Conservation (phyloP, 1,140 invertebrate species). For the Calephelis nemesis region DNA sequence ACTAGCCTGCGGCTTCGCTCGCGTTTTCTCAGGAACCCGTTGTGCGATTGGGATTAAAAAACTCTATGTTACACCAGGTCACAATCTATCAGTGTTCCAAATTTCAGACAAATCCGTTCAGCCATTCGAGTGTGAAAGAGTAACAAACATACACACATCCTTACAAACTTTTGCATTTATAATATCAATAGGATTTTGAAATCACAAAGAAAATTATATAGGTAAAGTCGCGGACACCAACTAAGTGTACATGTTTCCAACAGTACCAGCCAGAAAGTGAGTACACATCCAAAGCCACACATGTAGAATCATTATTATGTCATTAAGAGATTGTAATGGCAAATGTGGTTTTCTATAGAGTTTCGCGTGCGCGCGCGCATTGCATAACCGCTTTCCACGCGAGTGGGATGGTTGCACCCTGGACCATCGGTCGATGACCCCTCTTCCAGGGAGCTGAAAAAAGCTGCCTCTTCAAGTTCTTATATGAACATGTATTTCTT, state of each 20-base stretch:
- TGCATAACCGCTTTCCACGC: slow-evolving; percentile 72
- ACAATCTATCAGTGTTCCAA: too few relatives aligned
- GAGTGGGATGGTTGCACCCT: slow-evolving; percentile 56
- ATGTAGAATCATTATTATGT: slow-evolving; percentile 15
- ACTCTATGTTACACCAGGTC: too few relatives aligned
- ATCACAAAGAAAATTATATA: too few relatives aligned
- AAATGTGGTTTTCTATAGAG: slow-evolving; percentile 45
- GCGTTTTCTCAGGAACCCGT: too few relatives aligned
- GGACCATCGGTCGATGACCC: slow-evolving; percentile 60
- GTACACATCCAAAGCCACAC: slow-evolving; percentile 8
- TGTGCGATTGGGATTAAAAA: too few relatives aligned
- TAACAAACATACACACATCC: too few relatives aligned
- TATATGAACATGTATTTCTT: slow-evolving; percentile 13
- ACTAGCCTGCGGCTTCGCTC: too few relatives aligned
- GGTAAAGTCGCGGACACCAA: background rate
- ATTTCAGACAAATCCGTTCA: too few relatives aligned
- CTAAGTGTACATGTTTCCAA: background rate
- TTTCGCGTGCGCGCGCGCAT: slow-evolving; percentile 60
- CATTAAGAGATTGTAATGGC: slow-evolving; percentile 16
- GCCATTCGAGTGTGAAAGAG: too few relatives aligned
- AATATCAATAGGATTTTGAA: too few relatives aligned
- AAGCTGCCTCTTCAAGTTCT: slow-evolving; percentile 21
- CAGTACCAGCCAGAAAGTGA: background rate
- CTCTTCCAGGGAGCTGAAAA: slow-evolving; percentile 6
- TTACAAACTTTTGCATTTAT: too few relatives aligned